These are phyloP conservation scores for Drosophila merina DNA, from an alignment of 2,888 invertebrate genomes.

Conservation along the genomic window DNA sequence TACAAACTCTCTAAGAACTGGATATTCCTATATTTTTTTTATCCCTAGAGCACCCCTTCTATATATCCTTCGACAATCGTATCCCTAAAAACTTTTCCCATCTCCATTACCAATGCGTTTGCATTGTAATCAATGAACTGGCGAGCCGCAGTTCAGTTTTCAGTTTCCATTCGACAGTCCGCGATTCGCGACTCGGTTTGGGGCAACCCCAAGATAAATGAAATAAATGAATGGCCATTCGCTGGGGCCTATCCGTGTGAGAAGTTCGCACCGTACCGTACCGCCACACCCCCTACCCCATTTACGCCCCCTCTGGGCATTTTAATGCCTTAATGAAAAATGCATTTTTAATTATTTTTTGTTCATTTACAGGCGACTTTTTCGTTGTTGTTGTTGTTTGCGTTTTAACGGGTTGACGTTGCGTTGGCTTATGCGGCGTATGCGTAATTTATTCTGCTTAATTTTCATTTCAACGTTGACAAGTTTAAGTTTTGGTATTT, in stretches of 20 bases:
- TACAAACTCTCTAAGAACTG: no score
- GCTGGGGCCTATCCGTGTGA: conserved; percentile 1
- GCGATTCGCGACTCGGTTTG: conserved; percentile 19
- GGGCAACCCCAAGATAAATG: conserved; percentile 65
- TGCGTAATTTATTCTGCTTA: conserved; percentile 69
- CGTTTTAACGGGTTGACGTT: conserved; percentile 18
- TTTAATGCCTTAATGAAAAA: conserved; percentile 78
- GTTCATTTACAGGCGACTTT: conserved; percentile 63
- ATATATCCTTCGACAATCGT: background rate
- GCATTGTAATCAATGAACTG: conserved; percentile 70
- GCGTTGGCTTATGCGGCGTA: conserved; percentile 69
- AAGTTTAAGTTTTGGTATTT: conserved; percentile 58
- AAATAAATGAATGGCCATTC: conserved; percentile 69
- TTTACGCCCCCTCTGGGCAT: conserved; percentile 31
- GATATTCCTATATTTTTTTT: background rate
- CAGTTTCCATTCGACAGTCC: conserved; percentile 7
- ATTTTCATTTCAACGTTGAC: conserved; percentile 58
- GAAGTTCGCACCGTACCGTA: background rate
- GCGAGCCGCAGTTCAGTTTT: conserved; percentile 22
- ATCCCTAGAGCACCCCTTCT: background rate
- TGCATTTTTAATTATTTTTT: conserved; percentile 79
- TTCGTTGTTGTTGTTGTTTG: conserved; percentile 18
- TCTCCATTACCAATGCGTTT: conserved; percentile 14
- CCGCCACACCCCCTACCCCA: no score
- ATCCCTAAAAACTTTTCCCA: conserved; percentile 4